A percentile compares a stretch with the other conserved stretches of the same genome.
Conservation (phyloP, 2,113 vertebrate species). For the Beaufortia kweichowensis region DNA sequence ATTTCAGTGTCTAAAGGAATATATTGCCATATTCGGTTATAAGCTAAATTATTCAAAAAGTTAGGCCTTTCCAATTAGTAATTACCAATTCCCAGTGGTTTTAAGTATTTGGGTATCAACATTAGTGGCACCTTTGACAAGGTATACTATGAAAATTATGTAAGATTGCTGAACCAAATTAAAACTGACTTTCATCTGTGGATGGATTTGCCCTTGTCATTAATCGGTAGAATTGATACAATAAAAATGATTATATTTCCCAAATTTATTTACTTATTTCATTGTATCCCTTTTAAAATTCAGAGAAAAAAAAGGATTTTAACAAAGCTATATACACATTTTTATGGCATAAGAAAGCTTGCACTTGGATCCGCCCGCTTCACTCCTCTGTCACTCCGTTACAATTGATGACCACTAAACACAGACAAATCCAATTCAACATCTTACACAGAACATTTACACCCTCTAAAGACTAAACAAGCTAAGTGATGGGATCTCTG, state of each 20-base stretch:
- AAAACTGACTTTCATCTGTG: background rate
- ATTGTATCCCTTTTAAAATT: background rate
- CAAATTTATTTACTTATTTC: background rate
- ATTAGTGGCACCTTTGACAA: background rate
- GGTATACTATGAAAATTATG: background rate
- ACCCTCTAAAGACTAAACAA: background rate
- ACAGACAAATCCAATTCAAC: no score
- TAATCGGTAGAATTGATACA: background rate
- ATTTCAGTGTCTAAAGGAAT: background rate
- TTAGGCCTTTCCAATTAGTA: no score
- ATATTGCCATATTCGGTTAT: no score
- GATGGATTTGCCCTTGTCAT: background rate
- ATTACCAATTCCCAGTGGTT: no score
- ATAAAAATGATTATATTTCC: no score
- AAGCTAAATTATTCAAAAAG: no score
- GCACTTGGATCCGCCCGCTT: no score
- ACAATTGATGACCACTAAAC: no score
- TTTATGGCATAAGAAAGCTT: constrained; percentile 3
- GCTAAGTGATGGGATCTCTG: background rate
- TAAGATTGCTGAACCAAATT: background rate
- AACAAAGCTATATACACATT: background rate
- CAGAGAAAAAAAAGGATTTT: background rate
- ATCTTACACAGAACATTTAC: no score
- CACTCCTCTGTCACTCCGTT: no score
- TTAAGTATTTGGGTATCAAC: background rate